Evolutionary conservation across 2,113 vertebrate species (phyloP).

Genomic region (Odocoileus virginianus): DNA sequence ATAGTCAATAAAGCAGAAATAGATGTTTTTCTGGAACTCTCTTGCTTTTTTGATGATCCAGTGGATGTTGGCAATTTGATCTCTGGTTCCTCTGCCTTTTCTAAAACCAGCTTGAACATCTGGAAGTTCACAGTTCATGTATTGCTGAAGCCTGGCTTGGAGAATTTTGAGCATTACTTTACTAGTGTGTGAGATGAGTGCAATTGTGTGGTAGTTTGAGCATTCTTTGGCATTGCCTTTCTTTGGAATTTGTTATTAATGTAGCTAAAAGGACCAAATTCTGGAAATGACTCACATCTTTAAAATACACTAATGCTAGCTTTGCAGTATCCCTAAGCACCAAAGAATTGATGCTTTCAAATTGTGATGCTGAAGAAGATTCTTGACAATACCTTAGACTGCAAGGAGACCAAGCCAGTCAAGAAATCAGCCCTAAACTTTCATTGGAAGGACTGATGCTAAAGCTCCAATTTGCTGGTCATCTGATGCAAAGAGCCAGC

Average conservation of each 20-base stretch:
- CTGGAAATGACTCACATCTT: not conserved
- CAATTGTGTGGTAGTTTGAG: not conserved
- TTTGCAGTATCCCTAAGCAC: not conserved
- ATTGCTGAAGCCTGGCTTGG: not conserved
- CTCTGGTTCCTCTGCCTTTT: not conserved
- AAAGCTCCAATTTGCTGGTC: not conserved
- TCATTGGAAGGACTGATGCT: not conserved
- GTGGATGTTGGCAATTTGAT: fast-evolving
- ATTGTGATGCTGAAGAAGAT: not conserved
- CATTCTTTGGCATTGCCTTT: not conserved
- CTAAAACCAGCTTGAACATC: not conserved
- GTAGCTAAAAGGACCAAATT: not conserved
- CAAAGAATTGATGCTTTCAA: not conserved
- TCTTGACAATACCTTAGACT: not conserved
- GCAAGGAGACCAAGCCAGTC: not conserved
- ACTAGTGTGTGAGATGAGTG: not conserved
- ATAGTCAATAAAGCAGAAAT: not conserved
- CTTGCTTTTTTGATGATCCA: not conserved
- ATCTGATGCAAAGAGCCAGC: not conserved
- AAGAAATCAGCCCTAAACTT: not conserved
- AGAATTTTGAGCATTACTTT: not conserved
- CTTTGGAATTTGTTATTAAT: not conserved
- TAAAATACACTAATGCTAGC: not conserved
- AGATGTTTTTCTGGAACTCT: not conserved
- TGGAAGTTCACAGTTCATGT: not conserved